A percentile compares a stretch with the other conserved stretches of the same genome.
phyloP scores from a whole-genome alignment of 1,140 invertebrate species.

The Solenopsis invicta region DNA sequence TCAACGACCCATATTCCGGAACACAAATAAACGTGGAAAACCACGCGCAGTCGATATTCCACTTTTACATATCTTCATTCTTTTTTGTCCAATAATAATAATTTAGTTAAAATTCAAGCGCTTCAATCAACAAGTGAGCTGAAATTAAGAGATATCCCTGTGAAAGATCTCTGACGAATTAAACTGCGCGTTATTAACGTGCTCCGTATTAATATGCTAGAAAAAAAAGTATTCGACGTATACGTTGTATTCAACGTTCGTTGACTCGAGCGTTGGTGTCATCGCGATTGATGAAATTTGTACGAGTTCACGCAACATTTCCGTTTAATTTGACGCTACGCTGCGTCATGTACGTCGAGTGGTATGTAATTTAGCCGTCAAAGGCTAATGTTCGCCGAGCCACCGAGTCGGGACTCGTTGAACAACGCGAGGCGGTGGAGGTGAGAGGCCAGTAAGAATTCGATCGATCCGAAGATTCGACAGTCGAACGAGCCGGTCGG shows the following conservation, averaged over 20 bases:
- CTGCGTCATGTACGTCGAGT: background rate
- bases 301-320: slow-evolving; percentile 26
- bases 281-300: slow-evolving; percentile 6
- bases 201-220: background rate
- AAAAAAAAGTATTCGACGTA: background rate
- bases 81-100: background rate
- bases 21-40: background rate
- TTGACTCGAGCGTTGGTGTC: background rate
- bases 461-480: slow-evolving; percentile 68
- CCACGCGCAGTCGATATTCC: background rate
- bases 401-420: slow-evolving; percentile 10
- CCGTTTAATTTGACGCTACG: slow-evolving; percentile 24
- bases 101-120: background rate
- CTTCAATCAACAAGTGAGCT: background rate
- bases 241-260: background rate
- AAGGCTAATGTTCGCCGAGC: slow-evolving; percentile 35
- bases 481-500: slow-evolving; percentile 1
- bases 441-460: slow-evolving; percentile 54
- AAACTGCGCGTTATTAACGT: background rate
- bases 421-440: slow-evolving; percentile 27
- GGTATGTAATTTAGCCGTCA: slow-evolving; percentile 47
- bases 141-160: background rate
- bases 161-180: slow-evolving; percentile 13
- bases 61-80: background rate
- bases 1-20: background rate